phyloP scores from a whole-genome alignment of 2,888 invertebrate species.

The Oxyteleia sp. region DNA sequence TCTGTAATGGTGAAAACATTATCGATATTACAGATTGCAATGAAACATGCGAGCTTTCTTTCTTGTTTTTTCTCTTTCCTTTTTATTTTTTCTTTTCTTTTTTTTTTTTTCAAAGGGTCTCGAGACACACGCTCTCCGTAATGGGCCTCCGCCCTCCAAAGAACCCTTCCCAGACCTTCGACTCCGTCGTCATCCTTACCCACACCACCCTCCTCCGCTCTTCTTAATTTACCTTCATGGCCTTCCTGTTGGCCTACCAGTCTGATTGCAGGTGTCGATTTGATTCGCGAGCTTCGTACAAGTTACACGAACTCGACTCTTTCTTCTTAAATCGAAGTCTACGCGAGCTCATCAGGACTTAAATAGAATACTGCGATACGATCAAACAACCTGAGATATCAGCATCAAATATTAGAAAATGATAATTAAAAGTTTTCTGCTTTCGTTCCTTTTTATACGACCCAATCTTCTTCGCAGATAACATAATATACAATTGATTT shows the following conservation, averaged over 20 bases:
- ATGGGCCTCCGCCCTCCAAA: slow-evolving; percentile 77
- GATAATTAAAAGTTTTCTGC: slow-evolving; percentile 69
- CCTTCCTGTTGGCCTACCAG: slow-evolving; percentile 63
- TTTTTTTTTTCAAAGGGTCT: slow-evolving; percentile 76
- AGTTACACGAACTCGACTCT: slow-evolving; percentile 71
- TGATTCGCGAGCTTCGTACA: slow-evolving; percentile 76
- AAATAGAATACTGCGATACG: slow-evolving; percentile 70
- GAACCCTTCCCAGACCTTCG: slow-evolving; percentile 75
- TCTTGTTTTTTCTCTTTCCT: slow-evolving; percentile 56
- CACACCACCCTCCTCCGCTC: slow-evolving; percentile 73
- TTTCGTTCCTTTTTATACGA: neutral
- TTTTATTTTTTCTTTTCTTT: slow-evolving; percentile 59
- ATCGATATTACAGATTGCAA: slow-evolving; percentile 81
- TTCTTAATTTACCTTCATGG: slow-evolving; percentile 81
- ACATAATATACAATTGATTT: neutral
- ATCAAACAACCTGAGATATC: slow-evolving; percentile 52
- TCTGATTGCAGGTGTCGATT: slow-evolving; percentile 82
- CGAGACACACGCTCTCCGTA: slow-evolving; percentile 81
- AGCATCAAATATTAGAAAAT: slow-evolving; percentile 61
- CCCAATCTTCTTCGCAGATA: slow-evolving; percentile 1
- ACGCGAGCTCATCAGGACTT: slow-evolving; percentile 67
- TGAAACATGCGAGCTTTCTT: slow-evolving; percentile 79
- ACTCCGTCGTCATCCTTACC: slow-evolving; percentile 71
- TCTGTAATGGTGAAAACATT: slow-evolving; percentile 82
- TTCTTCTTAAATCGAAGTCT: slow-evolving; percentile 72